These are phyloP conservation scores for Mesodorylaimus sp. DNA, from an alignment of 2,888 invertebrate species.

Conservation along the genomic window DNA sequence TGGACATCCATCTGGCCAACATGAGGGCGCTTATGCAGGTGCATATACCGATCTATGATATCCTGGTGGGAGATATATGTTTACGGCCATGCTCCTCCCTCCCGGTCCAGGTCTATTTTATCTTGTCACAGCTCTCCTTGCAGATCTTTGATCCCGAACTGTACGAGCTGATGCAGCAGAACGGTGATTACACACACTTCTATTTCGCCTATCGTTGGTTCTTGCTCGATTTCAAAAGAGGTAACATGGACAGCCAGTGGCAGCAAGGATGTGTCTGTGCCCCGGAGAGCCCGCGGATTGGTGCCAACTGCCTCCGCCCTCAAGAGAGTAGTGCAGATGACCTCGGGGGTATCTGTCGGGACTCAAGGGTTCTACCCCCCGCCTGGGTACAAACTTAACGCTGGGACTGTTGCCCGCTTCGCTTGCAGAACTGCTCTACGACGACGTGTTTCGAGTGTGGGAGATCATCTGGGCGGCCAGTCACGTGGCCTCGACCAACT, in stretches of 20 bases:
- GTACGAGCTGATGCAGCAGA: constrained; percentile 79
- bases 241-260: no score
- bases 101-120: no score
- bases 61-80: no score
- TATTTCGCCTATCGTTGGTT: constrained; percentile 97
- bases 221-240: constrained; percentile 76
- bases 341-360: no score
- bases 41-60: not conserved
- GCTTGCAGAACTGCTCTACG: constrained; percentile 57
- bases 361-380: not conserved
- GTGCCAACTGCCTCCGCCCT: no score
- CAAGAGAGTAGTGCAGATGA: constrained; percentile 1
- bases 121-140: no score
- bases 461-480: constrained; percentile 88
- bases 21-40: constrained; percentile 51
- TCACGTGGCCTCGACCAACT: constrained; percentile 63
- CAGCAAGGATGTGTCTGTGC: no score
- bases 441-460: constrained; percentile 81
- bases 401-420: constrained; percentile 1
- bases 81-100: not conserved
- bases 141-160: constrained; percentile 79
- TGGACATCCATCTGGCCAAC: constrained; percentile 88
- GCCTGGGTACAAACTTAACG: no score
- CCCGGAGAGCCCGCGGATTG: no score
- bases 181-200: constrained; percentile 88